A percentile compares a stretch with the other conserved stretches of the same genome.
phyloP scores from a whole-genome alignment of 2,113 vertebrate species.

The Phycodurus eques region DNA sequence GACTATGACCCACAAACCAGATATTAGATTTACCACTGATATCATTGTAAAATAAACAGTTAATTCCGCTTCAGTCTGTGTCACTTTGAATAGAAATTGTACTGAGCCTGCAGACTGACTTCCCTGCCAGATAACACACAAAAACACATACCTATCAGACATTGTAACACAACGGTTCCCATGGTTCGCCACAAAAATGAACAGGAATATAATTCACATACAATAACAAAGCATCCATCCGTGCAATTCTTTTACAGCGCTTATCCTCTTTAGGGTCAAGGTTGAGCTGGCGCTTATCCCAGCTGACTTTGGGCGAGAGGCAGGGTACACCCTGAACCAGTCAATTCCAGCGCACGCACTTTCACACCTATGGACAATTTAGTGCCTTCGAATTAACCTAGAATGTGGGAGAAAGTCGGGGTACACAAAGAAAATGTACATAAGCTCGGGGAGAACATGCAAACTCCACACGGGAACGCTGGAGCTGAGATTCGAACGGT shows the following conservation, averaged over 20 bases:
- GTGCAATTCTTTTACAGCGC: neutral
- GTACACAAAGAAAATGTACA: too few relatives aligned
- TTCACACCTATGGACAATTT: too few relatives aligned
- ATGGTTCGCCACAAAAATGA: neutral
- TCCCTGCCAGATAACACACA: conserved; percentile 31
- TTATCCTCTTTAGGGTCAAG: neutral
- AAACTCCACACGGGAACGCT: too few relatives aligned
- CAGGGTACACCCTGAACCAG: too few relatives aligned
- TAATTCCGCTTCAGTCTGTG: neutral
- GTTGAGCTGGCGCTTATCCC: neutral
- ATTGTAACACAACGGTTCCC: neutral
- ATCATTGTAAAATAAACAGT: neutral
- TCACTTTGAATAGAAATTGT: neutral
- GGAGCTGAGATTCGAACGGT: too few relatives aligned
- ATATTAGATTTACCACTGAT: neutral
- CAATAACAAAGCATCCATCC: neutral
- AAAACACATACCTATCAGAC: conserved; percentile 57
- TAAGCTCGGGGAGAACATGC: too few relatives aligned
- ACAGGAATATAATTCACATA: neutral
- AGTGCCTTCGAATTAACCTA: too few relatives aligned
- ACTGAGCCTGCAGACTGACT: conserved; percentile 16
- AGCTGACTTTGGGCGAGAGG: too few relatives aligned
- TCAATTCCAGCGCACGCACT: too few relatives aligned
- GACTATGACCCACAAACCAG: neutral
- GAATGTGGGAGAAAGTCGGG: too few relatives aligned